A percentile compares a stretch with the other conserved stretches of the same genome.
These are phyloP conservation scores for Sesia apiformis DNA, from an alignment of 2,888 invertebrate genomes.

Conservation along the genomic window DNA sequence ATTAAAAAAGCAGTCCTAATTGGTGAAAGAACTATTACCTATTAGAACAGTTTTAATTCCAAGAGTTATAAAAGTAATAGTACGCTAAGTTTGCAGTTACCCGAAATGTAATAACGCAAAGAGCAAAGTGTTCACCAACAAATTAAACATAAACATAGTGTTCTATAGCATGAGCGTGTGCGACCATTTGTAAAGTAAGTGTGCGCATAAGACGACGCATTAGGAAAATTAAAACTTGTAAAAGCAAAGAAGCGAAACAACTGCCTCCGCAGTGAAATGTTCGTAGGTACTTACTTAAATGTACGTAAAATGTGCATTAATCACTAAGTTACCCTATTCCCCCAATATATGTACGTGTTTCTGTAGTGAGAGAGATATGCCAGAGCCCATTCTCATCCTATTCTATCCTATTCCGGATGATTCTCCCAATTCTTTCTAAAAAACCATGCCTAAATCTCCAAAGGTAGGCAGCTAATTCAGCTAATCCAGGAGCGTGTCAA, in stretches of 20 bases:
- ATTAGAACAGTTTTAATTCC: background rate
- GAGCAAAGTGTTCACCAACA: slow-evolving; percentile 16
- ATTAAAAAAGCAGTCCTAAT: background rate
- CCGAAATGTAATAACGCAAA: background rate
- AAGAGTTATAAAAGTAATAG: background rate
- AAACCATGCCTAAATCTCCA: too few relatives aligned
- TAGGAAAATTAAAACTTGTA: slow-evolving; percentile 69
- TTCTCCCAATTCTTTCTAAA: too few relatives aligned
- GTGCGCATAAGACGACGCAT: slow-evolving; percentile 52
- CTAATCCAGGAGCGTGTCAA: too few relatives aligned
- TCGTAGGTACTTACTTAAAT: slow-evolving; percentile 2
- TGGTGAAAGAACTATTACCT: background rate
- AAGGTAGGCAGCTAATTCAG: too few relatives aligned
- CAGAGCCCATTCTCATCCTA: too few relatives aligned
- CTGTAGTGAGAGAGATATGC: too few relatives aligned
- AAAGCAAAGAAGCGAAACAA: slow-evolving; percentile 50
- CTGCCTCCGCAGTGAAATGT: slow-evolving; percentile 16
- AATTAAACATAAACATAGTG: slow-evolving; percentile 34
- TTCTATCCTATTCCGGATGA: too few relatives aligned
- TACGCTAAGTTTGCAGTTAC: background rate
- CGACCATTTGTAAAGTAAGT: slow-evolving; percentile 51
- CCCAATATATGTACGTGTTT: too few relatives aligned
- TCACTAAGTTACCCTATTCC: background rate
- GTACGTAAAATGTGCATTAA: background rate
- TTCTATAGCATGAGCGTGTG: slow-evolving; percentile 29